phyloP scores from a whole-genome alignment of 2,888 invertebrate species.

The Tigriopus californicus region DNA sequence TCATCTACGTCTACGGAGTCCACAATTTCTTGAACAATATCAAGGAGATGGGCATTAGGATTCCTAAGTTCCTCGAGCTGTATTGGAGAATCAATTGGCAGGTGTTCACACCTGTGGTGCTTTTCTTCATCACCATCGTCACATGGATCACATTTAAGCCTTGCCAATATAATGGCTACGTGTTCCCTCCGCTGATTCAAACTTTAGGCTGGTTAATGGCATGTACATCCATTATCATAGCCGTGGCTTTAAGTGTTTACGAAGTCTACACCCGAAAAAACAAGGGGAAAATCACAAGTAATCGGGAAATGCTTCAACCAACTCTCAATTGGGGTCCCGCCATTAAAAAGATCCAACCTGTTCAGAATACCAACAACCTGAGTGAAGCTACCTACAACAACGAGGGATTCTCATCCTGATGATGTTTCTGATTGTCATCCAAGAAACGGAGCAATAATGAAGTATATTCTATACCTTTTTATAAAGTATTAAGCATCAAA shows the following conservation, averaged over 20 bases:
- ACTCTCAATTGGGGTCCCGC: background rate
- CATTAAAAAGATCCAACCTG: background rate
- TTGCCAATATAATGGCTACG: background rate
- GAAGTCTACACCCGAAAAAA: background rate
- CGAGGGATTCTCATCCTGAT: too few species aligned
- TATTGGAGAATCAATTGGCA: background rate
- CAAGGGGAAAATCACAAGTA: background rate
- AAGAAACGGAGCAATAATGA: too few species aligned
- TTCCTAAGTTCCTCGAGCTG: background rate
- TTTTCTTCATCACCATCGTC: background rate
- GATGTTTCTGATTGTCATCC: too few species aligned
- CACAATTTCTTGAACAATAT: constrained; percentile 10
- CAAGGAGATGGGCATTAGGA: background rate
- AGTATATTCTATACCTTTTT: too few species aligned
- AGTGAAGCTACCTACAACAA: too few species aligned
- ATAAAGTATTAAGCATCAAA: too few species aligned
- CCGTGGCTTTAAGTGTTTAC: background rate
- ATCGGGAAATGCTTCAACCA: background rate
- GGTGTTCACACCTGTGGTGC: background rate
- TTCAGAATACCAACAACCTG: too few species aligned
- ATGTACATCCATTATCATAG: background rate
- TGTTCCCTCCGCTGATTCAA: background rate
- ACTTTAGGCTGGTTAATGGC: background rate
- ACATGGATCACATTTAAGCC: background rate
- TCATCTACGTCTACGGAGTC: constrained; percentile 7